Percentiles rank a stretch among this genome's conserved stretches.
Evolutionary conservation across 1,140 invertebrate genomes (phyloP).

Genomic region (Cydia splendana): DNA sequence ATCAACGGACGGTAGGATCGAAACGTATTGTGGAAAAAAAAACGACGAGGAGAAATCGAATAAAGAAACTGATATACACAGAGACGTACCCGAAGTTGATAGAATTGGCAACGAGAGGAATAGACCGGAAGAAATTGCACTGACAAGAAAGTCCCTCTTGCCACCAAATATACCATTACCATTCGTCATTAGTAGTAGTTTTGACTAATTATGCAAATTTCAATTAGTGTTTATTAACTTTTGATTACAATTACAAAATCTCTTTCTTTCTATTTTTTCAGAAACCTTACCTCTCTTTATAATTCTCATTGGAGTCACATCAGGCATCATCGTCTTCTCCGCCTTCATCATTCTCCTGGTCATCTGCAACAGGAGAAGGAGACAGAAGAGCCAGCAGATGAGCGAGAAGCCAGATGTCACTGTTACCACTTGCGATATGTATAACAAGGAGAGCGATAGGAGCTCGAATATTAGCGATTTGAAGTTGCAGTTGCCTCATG

Average conservation of each 20-base stretch:
- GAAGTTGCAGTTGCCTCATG: conserved; percentile 91
- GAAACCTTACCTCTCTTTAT: conserved; percentile 83
- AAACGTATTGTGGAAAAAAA: too few relatives aligned
- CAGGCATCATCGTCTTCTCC: conserved; percentile 83
- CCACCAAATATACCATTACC: too few relatives aligned
- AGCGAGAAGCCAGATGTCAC: conserved; percentile 73
- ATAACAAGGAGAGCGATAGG: conserved; percentile 89
- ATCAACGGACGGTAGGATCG: too few relatives aligned
- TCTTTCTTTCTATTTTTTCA: conserved; percentile 52
- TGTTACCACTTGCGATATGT: conserved; percentile 73
- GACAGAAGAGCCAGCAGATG: conserved; percentile 61
- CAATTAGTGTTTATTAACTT: neutral
- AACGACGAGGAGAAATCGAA: too few relatives aligned
- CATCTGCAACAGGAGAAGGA: conserved; percentile 81
- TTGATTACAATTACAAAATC: neutral
- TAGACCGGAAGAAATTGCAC: too few relatives aligned
- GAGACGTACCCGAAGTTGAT: too few relatives aligned
- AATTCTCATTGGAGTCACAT: conserved; percentile 83
- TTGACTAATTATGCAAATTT: too few relatives aligned
- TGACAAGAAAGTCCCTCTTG: too few relatives aligned
- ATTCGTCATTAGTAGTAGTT: too few relatives aligned
- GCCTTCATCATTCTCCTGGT: conserved; percentile 83
- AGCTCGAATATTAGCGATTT: conserved; percentile 95
- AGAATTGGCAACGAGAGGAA: too few relatives aligned
- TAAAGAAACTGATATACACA: too few relatives aligned